Percentiles rank a stretch among this genome's conserved stretches.
Evolutionary conservation across 2,888 invertebrate species (phyloP).

Genomic region (Cremastinae sp.): DNA sequence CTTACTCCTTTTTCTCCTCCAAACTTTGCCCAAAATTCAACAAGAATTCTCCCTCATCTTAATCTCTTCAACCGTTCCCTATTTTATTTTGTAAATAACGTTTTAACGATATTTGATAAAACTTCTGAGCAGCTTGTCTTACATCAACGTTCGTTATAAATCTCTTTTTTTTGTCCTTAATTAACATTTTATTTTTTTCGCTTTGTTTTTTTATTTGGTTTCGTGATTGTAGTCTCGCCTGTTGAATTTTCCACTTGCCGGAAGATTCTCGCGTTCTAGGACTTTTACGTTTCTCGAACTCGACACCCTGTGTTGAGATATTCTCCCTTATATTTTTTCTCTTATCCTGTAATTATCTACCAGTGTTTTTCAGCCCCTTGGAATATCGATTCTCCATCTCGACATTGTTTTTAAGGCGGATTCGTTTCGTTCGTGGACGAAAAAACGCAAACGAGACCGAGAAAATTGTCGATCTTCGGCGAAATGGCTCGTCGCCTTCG

Average conservation of each 20-base stretch:
- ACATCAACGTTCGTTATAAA: conserved; percentile 39
- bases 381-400: too few species aligned
- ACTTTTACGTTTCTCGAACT: conserved; percentile 21
- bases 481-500: too few species aligned
- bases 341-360: neutral
- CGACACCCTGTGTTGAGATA: conserved; percentile 10
- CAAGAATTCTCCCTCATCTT: neutral
- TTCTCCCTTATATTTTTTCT: neutral
- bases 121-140: conserved; percentile 55
- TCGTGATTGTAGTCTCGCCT: conserved; percentile 60
- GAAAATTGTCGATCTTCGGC: too few species aligned
- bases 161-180: neutral
- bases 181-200: conserved; percentile 6
- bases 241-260: conserved; percentile 29
- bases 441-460: neutral
- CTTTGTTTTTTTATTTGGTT: conserved; percentile 14
- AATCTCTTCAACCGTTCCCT: neutral
- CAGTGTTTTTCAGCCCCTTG: too few species aligned
- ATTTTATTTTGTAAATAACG: conserved; percentile 19
- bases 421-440: too few species aligned
- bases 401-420: conserved; percentile 13
- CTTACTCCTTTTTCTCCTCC: conserved; percentile 5
- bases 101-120: conserved; percentile 50
- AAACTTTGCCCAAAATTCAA: neutral
- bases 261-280: conserved; percentile 31